phyloP scores from a whole-genome alignment of 2,797 vertebrate species.

The Muraenolepis orangiensis region DNA sequence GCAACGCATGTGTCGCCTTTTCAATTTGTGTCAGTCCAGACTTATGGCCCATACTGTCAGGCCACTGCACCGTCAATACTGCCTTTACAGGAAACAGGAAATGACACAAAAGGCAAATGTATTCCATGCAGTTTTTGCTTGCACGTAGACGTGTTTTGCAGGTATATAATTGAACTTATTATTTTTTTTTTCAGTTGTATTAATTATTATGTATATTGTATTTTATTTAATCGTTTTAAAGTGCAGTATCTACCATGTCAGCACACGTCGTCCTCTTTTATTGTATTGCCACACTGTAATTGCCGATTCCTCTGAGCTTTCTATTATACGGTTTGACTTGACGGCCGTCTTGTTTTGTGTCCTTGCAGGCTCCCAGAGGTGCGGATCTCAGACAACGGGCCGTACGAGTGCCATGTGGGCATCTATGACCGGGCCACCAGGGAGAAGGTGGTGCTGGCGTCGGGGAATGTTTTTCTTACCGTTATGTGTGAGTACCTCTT shows the following conservation, averaged over 20 bases:
- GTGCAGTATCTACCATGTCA: not conserved
- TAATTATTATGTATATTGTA: too few species aligned
- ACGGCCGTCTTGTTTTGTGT: slow-evolving; percentile 10
- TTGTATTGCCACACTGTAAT: not conserved
- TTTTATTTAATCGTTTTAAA: not conserved
- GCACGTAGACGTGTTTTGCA: not conserved
- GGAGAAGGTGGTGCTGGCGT: slow-evolving; percentile 95
- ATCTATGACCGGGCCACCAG: slow-evolving; percentile 93
- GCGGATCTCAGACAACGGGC: slow-evolving; percentile 92
- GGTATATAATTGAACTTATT: too few species aligned
- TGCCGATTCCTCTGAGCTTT: not conserved
- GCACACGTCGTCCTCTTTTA: not conserved
- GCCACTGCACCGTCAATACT: not conserved
- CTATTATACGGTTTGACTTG: not conserved
- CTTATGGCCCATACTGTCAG: not conserved
- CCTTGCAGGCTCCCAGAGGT: slow-evolving; percentile 90
- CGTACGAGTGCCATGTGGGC: slow-evolving; percentile 97
- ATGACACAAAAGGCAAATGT: not conserved
- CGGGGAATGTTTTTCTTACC: slow-evolving; percentile 90
- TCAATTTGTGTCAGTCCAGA: not conserved
- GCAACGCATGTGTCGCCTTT: not conserved
- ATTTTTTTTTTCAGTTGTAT: too few species aligned
- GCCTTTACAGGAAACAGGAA: not conserved
- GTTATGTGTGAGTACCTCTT: slow-evolving; percentile 90
- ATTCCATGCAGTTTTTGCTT: not conserved